These are phyloP conservation scores for Thunnus albacares DNA, from an alignment of 2,797 vertebrate species.

Conservation along the genomic window DNA sequence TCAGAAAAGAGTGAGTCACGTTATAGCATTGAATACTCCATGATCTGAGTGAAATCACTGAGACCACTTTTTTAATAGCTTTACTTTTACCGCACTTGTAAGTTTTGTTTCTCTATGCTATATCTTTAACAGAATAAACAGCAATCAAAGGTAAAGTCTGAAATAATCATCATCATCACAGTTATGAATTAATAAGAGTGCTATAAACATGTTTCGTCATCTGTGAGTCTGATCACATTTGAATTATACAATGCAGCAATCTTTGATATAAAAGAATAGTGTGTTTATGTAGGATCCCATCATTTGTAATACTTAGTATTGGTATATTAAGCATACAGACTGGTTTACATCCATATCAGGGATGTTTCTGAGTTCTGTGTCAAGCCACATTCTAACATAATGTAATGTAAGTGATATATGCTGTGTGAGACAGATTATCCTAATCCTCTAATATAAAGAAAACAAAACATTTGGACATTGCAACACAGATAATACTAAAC, in stretches of 20 bases:
- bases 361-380: background rate
- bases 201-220: too few species aligned
- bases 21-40: background rate
- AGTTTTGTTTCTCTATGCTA: too few species aligned
- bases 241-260: too few species aligned
- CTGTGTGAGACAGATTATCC: constrained; percentile 49
- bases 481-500: constrained; percentile 8
- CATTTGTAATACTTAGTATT: background rate
- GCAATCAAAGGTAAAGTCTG: background rate
- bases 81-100: background rate
- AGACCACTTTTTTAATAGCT: background rate
- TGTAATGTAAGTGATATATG: constrained; percentile 8
- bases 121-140: too few species aligned
- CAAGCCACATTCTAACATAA: background rate
- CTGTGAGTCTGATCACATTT: too few species aligned
- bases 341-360: background rate
- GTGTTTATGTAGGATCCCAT: too few species aligned
- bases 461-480: constrained; percentile 19
- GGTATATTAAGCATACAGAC: background rate
- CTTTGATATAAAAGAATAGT: too few species aligned
- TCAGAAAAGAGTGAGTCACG: background rate
- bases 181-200: background rate
- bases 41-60: background rate
- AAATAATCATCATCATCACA: background rate
- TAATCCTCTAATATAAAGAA: constrained; percentile 37